Evolutionary conservation across 53 echinoderm and acorn worm genomes (phyloP).

Genomic region (Temnopleurus reevesii): DNA sequence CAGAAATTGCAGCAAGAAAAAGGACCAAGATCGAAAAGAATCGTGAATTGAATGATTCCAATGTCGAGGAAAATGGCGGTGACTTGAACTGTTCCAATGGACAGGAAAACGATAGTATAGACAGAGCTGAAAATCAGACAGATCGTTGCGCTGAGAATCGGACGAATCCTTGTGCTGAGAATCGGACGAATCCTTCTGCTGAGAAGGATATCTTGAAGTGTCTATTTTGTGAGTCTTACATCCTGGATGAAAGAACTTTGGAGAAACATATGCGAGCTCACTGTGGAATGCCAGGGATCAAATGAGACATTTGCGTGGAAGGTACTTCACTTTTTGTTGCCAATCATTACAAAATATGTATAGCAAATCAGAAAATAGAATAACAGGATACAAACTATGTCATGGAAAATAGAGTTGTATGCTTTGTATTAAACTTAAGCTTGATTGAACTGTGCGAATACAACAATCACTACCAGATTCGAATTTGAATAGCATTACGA

Average conservation of each 20-base stretch:
- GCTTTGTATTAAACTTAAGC: too few relatives aligned
- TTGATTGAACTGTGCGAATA: too few relatives aligned
- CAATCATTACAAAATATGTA: too few relatives aligned
- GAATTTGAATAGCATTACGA: too few relatives aligned
- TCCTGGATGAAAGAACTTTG: not conserved
- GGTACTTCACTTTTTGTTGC: too few relatives aligned
- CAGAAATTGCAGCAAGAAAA: not conserved
- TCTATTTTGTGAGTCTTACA: not conserved
- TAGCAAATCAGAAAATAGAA: too few relatives aligned
- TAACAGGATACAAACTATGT: too few relatives aligned
- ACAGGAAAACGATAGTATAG: not conserved
- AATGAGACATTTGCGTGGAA: conserved; percentile 39
- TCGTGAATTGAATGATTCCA: not conserved
- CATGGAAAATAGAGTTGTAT: too few relatives aligned
- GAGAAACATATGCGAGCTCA: conserved; percentile 32
- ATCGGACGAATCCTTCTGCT: too few relatives aligned
- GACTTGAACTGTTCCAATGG: too few relatives aligned
- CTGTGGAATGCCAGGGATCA: conserved; percentile 15
- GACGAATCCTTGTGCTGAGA: not conserved
- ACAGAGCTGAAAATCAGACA: not conserved
- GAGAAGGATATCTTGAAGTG: conserved; percentile 3
- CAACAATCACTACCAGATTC: too few relatives aligned
- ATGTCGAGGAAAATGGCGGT: not conserved
- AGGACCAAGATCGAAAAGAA: not conserved
- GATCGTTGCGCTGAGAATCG: not conserved